A percentile compares a stretch with the other conserved stretches of the same genome.
Conservation (phyloP, 2,888 invertebrate genomes). For the Cepaea hortensis region DNA sequence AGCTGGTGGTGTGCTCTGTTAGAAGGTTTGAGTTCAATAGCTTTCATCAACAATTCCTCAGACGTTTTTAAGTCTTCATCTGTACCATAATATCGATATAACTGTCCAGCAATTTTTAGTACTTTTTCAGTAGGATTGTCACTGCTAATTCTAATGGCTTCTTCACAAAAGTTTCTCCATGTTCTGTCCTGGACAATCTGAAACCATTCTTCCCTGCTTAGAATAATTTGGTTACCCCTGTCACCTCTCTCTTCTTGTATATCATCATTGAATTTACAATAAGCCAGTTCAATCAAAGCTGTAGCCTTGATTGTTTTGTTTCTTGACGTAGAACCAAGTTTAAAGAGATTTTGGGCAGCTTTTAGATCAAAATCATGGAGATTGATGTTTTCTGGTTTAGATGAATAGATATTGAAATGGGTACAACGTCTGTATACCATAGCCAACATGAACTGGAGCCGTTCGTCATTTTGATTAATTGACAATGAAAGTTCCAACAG, state of each 20-base stretch:
- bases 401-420: neutral
- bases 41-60: neutral
- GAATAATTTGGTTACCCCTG: neutral
- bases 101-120: neutral
- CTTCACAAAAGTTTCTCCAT: neutral
- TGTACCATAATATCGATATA: neutral
- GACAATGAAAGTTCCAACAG: constrained; percentile 8
- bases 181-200: neutral
- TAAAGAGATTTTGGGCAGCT: neutral
- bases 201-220: neutral
- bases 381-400: constrained; percentile 2
- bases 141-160: neutral
- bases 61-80: neutral
- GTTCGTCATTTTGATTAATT: neutral
- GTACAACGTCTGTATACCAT: constrained; percentile 25
- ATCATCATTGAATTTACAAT: constrained; percentile 1
- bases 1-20: constrained; percentile 11
- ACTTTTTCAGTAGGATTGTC: neutral
- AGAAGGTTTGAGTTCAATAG: neutral
- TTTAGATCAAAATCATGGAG: neutral
- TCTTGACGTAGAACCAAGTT: neutral
- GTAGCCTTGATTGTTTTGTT: neutral
- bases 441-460: constrained; percentile 5
- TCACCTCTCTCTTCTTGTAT: neutral
- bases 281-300: constrained; percentile 15